These are phyloP conservation scores for Coelopa pilipes DNA, from an alignment of 2,888 invertebrate species.

Conservation along the genomic window DNA sequence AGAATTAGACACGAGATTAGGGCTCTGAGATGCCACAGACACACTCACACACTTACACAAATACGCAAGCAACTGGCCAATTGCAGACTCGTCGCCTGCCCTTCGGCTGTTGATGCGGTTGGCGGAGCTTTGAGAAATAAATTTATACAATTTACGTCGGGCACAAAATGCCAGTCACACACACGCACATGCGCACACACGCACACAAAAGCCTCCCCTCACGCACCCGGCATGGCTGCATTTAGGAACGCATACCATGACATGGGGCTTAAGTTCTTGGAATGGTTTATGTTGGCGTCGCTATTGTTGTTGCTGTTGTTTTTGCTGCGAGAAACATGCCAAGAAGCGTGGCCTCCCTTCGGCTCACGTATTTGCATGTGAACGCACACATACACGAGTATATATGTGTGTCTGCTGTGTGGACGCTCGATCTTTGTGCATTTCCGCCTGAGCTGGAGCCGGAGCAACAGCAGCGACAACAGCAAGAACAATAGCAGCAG, in stretches of 20 bases:
- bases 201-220: not conserved
- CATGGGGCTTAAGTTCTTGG: not conserved
- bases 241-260: too few relatives aligned
- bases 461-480: too few relatives aligned
- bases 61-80: too few relatives aligned
- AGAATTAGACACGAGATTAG: too few relatives aligned
- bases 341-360: not conserved
- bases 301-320: not conserved
- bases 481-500: too few relatives aligned
- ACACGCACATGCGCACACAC: not conserved
- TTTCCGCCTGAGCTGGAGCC: too few relatives aligned
- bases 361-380: not conserved
- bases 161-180: slow-evolving; percentile 2
- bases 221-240: not conserved
- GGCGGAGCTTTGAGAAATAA: slow-evolving; percentile 6
- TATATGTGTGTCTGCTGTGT: not conserved
- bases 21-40: too few relatives aligned
- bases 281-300: not conserved
- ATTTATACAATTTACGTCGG: slow-evolving; percentile 2
- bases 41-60: too few relatives aligned
- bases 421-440: too few relatives aligned
- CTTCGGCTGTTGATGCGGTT: not conserved
- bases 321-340: not conserved
- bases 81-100: not conserved
- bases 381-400: not conserved